Evolutionary conservation across 2,888 invertebrate species (phyloP), one percentile per base, ranked within the genome.

Genomic region (Temnothorax rugatulus): DNA sequence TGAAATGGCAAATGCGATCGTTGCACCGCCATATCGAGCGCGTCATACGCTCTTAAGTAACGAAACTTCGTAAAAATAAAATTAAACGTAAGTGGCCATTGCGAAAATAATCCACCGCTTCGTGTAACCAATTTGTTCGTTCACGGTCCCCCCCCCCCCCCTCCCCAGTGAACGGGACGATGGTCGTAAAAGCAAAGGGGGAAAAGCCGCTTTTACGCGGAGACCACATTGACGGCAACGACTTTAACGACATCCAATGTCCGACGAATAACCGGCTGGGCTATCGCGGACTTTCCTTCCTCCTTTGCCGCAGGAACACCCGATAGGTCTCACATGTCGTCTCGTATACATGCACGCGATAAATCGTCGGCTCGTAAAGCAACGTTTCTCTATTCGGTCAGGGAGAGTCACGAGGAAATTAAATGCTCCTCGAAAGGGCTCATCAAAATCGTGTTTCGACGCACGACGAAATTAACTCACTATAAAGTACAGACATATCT

Each of bases 361-460:
- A 82, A 82, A 82, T 74, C 82, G 63, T 63, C 29, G 52, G 38
- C 82, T 82, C 82, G 82, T 82, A 82, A 82, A 74, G 41, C 54
- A 29, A 25, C 54, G 77, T 77, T 68, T 82, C 59, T 52, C 73
- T 74, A 74, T 73, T 74, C 74, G 63, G 29, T 54, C 29, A 63
- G 25, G 9, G 44, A 25, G 63, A 71, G 63, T 34, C 18, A 15
- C 29, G 25, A 63, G 74, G 18, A 82, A 74, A 82, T 74, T 74
- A 63, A 73, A 73, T 52, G 74, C 44, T 21, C 52, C 47, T 82
- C 52, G 41, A 64, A 77, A 77, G 29, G 25, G 13, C 29, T 44
- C 69, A 57, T 77, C 77, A 77, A 77, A 77, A 77, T 69, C 52
- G 68, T 44, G 54, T 68, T 54, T 68, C 68, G 41, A 9, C 21